phyloP scores from a whole-genome alignment of 2,888 invertebrate species.

The Scaptomyza caliginosa region DNA sequence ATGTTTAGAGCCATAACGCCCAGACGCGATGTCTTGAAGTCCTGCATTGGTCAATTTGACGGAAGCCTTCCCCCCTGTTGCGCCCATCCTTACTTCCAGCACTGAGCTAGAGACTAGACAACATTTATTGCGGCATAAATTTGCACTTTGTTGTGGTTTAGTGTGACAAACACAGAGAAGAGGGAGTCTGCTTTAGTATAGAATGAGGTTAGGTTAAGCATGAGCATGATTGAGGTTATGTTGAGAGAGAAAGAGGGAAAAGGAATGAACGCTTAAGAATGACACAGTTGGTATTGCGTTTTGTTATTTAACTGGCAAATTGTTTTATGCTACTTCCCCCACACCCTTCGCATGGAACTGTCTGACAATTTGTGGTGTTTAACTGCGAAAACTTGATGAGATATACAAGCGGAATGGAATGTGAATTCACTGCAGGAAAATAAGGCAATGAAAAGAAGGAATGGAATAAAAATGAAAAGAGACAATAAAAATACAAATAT shows the following conservation, averaged over 20 bases:
- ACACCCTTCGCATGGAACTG: conserved; percentile 31
- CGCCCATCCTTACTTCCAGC: not conserved
- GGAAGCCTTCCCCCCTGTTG: not conserved
- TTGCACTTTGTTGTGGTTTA: conserved; percentile 75
- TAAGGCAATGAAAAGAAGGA: not conserved
- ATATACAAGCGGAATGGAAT: not conserved
- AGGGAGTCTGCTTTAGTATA: conserved; percentile 25
- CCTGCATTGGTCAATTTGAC: conserved; percentile 33
- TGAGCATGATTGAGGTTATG: conserved; percentile 18
- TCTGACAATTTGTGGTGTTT: conserved; percentile 60
- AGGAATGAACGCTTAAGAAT: conserved; percentile 7
- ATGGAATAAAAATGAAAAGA: not conserved
- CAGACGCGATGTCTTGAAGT: conserved; percentile 27
- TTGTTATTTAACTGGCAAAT: conserved; percentile 71
- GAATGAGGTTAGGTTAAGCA: conserved; percentile 32
- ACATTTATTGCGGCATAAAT: conserved; percentile 76
- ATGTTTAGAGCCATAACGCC: conserved; percentile 12
- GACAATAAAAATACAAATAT: not conserved
- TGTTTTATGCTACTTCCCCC: conserved; percentile 61
- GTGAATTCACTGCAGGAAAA: no score
- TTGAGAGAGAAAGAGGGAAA: not conserved
- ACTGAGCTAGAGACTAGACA: conserved; percentile 11
- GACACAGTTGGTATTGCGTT: conserved; percentile 49
- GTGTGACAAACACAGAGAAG: conserved; percentile 22
- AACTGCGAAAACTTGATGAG: conserved; percentile 15